A percentile compares a stretch with the other conserved stretches of the same genome.
phyloP scores from a whole-genome alignment of 2,888 invertebrate species.

The Andrena marginata region DNA sequence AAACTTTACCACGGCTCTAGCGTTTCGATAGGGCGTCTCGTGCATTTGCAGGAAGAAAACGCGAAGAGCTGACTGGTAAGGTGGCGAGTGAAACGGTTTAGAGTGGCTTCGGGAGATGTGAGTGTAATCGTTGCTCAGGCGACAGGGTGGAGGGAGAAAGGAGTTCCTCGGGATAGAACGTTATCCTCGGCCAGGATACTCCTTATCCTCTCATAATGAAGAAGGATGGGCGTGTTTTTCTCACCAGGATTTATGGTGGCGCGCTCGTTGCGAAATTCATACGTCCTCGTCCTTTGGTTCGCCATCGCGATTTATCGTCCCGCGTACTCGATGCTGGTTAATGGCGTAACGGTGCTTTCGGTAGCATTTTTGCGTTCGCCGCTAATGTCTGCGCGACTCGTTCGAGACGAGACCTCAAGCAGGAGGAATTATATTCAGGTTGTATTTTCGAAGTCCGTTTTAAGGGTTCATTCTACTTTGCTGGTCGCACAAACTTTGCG shows the following conservation, averaged over 20 bases:
- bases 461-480: no score
- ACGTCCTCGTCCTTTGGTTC: slow-evolving; percentile 45
- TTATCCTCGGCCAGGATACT: slow-evolving; percentile 45
- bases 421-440: no score
- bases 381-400: neutral
- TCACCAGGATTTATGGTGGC: slow-evolving; percentile 58
- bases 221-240: slow-evolving; percentile 64
- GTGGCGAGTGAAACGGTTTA: slow-evolving; percentile 33
- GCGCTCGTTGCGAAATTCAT: slow-evolving; percentile 51
- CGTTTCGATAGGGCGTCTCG: slow-evolving; percentile 52
- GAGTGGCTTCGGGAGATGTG: slow-evolving; percentile 31
- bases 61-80: slow-evolving; percentile 21
- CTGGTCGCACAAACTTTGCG: no score
- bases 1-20: slow-evolving; percentile 69
- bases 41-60: slow-evolving; percentile 22
- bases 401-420: neutral
- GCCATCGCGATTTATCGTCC: slow-evolving; percentile 32
- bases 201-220: slow-evolving; percentile 62
- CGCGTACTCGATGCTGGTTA: slow-evolving; percentile 14
- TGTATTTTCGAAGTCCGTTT: no score
- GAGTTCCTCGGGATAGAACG: slow-evolving; percentile 30
- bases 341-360: slow-evolving; percentile 35
- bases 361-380: neutral
- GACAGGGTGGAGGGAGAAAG: neutral
- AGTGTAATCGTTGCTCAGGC: slow-evolving; percentile 26